Conservation (phyloP, 2,113 vertebrate genomes). For the Microtus ochrogaster region DNA sequence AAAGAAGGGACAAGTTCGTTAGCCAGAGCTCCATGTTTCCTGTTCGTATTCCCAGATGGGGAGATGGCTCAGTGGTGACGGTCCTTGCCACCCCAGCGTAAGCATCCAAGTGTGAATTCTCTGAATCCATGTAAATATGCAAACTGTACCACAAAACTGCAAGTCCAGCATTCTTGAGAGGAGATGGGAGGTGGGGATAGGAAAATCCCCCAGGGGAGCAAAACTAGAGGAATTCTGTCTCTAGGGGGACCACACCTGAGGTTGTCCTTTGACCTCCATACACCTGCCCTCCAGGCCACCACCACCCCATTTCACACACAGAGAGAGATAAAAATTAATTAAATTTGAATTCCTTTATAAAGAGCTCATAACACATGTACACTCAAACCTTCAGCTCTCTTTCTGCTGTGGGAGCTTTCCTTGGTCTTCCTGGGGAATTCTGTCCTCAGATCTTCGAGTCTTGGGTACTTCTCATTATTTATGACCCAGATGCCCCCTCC, state of each 20-base stretch:
- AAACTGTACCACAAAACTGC: not conserved
- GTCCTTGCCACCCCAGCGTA: fast-evolving
- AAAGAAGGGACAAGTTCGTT: not conserved
- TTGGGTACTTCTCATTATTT: not conserved
- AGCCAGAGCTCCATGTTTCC: constrained; percentile 13
- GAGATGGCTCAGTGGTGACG: not conserved
- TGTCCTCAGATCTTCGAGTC: not conserved
- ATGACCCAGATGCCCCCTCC: not conserved
- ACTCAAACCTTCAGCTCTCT: not conserved
- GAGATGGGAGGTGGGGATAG: not conserved
- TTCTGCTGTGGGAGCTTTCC: not conserved
- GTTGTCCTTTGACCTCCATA: not conserved
- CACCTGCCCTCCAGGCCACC: not conserved
- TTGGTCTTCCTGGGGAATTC: not conserved
- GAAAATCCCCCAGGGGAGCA: not conserved
- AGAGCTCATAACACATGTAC: not conserved
- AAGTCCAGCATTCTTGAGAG: not conserved
- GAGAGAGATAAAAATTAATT: no score
- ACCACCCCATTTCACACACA: not conserved
- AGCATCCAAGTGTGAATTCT: not conserved
- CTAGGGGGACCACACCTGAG: no score
- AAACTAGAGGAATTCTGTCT: not conserved
- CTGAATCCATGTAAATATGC: not conserved
- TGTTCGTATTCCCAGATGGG: not conserved
- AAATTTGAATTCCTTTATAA: not conserved